These are phyloP conservation scores for Urocitellus parryii DNA, from an alignment of 2,113 vertebrate genomes.

Conservation along the genomic window DNA sequence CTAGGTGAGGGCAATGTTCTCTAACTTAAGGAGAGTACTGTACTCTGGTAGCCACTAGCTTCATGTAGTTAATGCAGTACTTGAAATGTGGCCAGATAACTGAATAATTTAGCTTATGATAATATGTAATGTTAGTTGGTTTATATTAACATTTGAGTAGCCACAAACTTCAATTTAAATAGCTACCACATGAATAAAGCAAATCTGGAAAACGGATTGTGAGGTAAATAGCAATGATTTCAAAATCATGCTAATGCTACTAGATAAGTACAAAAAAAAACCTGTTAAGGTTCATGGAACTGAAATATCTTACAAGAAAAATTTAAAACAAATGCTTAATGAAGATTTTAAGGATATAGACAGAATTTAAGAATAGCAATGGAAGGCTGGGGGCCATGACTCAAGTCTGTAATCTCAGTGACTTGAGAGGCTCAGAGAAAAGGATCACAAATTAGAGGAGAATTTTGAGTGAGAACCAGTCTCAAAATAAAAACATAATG, in stretches of 20 bases:
- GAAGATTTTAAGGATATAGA: not conserved
- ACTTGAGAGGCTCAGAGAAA: no score
- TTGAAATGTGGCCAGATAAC: not conserved
- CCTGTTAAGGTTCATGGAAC: not conserved
- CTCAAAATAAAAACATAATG: no score
- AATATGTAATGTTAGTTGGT: not conserved
- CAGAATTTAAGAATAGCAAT: not conserved
- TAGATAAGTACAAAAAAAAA: not conserved
- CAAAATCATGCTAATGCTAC: not conserved
- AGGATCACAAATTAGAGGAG: no score
- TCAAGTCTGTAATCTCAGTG: no score
- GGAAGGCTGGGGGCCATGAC: no score
- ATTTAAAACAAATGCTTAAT: not conserved
- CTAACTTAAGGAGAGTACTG: not conserved
- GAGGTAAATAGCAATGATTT: not conserved
- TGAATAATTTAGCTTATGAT: not conserved
- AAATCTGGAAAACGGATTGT: not conserved
- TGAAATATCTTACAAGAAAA: constrained; percentile 2
- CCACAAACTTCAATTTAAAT: constrained; percentile 38
- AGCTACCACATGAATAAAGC: not conserved
- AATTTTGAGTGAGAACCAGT: no score
- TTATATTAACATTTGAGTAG: not conserved
- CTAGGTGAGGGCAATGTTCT: not conserved
- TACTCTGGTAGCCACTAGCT: not conserved
- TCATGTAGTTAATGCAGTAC: not conserved